Base-by-base conservation (phyloP, 2,113 vertebrate species). In the Cebidichthys violaceus region DNA sequence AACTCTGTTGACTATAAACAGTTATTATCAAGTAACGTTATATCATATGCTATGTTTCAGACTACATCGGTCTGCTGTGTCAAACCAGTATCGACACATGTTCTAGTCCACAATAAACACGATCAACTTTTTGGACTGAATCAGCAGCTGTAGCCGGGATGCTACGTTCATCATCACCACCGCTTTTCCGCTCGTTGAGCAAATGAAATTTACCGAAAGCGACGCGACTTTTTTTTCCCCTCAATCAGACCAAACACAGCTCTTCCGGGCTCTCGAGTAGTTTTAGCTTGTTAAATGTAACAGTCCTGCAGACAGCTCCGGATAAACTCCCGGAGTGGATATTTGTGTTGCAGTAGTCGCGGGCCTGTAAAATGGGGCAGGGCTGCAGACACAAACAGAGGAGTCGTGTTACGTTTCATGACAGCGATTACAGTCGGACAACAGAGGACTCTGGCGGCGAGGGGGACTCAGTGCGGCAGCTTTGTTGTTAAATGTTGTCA, bases 181-280 rank as follows among this genome's bases (percentile, higher is more conserved):
- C 62, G 50, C 71, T 70, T 75, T 89, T 82, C 47, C 79, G 73
- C 70, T 31, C 70, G 15, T 5, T 3, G 54, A 35, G 43, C 70
- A 9, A 47, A 66, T 27, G n/a, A 79, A 92, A 92, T 92, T 90
- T 57, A 94, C 91, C 92, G 82, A 87, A 70, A 84, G 57, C 68
- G 66, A 83, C 60, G 29, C 0, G 69, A 73, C 73, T 54, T 31
- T 41, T n/a, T n/a, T n/a, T 33, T 18, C 11, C 11, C 69, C 65
- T 27, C 65, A 27, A 61, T 69, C 45, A 0, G n/a, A 55, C 39
- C 75, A 17, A 9, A 57, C 55, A 1, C 29, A 1, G 47, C n/a
- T n/a, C 11, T 14, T n/a, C n/a, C 37, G n/a, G 0, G 60, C 43
- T 47, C 14, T 5, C 41, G 0, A 0, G 0, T 0, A 3, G 8